A percentile compares a stretch with the other conserved stretches of the same genome.
phyloP scores from a whole-genome alignment of 2,888 invertebrate genomes.

The Nemapogon koenigi region DNA sequence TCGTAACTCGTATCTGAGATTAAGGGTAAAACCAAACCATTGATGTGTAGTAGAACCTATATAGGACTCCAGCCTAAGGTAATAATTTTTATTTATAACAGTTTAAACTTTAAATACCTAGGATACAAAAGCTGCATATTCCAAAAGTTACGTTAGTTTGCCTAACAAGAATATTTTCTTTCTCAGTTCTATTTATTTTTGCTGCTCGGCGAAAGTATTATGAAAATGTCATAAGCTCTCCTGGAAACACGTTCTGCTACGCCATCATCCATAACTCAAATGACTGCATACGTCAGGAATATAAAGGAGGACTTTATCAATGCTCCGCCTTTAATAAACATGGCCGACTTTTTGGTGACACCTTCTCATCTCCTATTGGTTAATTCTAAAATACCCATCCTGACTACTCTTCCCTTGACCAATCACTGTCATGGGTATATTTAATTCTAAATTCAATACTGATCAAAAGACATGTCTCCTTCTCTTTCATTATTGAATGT shows the following conservation, averaged over 20 bases:
- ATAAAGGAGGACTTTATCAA: constrained; percentile 53
- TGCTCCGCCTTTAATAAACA: constrained; percentile 54
- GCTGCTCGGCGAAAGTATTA: too few species aligned
- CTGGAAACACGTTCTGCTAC: constrained; percentile 39
- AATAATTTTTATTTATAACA: too few species aligned
- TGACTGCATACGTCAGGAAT: constrained; percentile 59
- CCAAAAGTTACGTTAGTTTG: too few species aligned
- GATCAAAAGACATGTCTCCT: constrained; percentile 31
- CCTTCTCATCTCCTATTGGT: constrained; percentile 40
- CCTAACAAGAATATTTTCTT: too few species aligned
- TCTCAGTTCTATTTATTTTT: too few species aligned
- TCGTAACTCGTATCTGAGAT: not conserved
- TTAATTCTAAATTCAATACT: constrained; percentile 39
- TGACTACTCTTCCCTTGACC: constrained; percentile 36
- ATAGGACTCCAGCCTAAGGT: too few species aligned
- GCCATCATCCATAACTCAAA: constrained; percentile 58
- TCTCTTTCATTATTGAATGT: constrained; percentile 39
- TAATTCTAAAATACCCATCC: constrained; percentile 36
- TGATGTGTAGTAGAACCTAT: too few species aligned
- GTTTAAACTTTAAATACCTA: too few species aligned
- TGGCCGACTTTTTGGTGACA: constrained; percentile 43
- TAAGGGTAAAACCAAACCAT: too few species aligned
- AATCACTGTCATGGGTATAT: constrained; percentile 41
- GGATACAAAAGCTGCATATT: too few species aligned
- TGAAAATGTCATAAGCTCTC: too few species aligned